Base-by-base conservation (phyloP, 2,888 invertebrate species). In the Ophonus ardosiacus region DNA sequence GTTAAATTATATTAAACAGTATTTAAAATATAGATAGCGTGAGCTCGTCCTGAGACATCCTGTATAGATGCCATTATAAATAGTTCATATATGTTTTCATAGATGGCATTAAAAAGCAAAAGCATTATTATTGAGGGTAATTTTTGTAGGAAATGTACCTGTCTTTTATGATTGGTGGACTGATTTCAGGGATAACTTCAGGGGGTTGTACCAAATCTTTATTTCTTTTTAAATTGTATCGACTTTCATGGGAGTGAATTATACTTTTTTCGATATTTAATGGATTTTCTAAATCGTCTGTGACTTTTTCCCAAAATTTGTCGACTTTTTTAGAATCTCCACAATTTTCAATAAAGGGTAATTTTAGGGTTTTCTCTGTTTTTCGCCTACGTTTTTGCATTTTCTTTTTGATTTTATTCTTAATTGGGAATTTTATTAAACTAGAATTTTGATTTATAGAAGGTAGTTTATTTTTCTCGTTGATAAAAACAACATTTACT, bases 401-500 rank as follows among this genome's bases (percentile, higher is more conserved):
- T 74, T 43, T 74, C 43, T 43, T 74, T 40, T 74, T 74, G 2
- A 74, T 51, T 74, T 74, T 74, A 10, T 51, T 51, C 5, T 31
- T 31, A 13, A 51, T 13, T 5, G 10, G 10, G 43, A 8, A 8
- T 3, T 17, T 18, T 8, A 74, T 15, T 8, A 38, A 15, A 31
- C n/a, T 51, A 2, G 51, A 40, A 17, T 17, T 43, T 17, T 40
- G 40, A 18, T 43, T 74, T 18, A 10, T n/a, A 8, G 13, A 13
- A 8, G 24, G 63, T 63, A 13, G 63, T 38, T 31, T 68, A 68
- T 3, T 68, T n/a, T 78, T 78, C 56, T 84, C 84, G 18, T 84
- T 84, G 0, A 84, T 63, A 65, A 84, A 78, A 13, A 84, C 68
- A 17, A 84, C 63, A 65, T 78, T 84, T n/a, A 84, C 76, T 10